Conservation (phyloP, 2,797 vertebrate species). For the Danio choprae region DNA sequence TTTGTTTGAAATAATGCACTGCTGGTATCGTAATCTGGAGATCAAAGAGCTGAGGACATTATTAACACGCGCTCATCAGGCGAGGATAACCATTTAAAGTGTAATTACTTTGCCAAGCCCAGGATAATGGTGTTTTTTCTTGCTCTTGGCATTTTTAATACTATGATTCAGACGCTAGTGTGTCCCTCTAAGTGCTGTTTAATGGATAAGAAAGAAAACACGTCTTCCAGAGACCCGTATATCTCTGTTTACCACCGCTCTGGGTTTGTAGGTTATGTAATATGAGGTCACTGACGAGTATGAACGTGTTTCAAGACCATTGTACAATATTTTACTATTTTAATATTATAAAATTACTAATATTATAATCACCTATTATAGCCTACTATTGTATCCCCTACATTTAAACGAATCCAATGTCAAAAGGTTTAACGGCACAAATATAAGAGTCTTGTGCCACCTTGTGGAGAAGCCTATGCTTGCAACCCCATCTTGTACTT, state of each 20-base stretch:
- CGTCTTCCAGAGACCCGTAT: not conserved
- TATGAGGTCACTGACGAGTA: not conserved
- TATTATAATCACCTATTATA: too few species aligned
- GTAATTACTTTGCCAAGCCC: slow-evolving; percentile 54
- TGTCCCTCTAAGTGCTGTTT: not conserved
- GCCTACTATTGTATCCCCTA: too few species aligned
- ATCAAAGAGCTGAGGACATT: slow-evolving; percentile 52
- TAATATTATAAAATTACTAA: too few species aligned
- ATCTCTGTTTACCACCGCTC: not conserved
- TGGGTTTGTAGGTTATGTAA: not conserved
- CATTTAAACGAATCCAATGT: not conserved
- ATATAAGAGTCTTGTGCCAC: slow-evolving; percentile 8
- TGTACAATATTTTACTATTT: too few species aligned
- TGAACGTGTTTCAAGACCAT: not conserved
- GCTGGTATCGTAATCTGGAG: slow-evolving; percentile 46
- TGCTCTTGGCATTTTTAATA: slow-evolving; percentile 33
- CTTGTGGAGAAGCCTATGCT: not conserved
- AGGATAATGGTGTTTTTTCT: slow-evolving; percentile 34
- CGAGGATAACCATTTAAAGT: slow-evolving; percentile 48
- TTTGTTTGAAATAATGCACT: slow-evolving; percentile 56
- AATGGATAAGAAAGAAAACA: slow-evolving; percentile 7
- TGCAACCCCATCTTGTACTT: not conserved
- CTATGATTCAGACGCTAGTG: slow-evolving; percentile 16
- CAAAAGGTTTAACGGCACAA: not conserved
- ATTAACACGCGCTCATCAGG: slow-evolving; percentile 51